Percentiles rank a stretch among this genome's conserved stretches.
These are phyloP conservation scores for Chunga burmeisteri DNA, from an alignment of 2,113 vertebrate genomes.

Conservation along the genomic window DNA sequence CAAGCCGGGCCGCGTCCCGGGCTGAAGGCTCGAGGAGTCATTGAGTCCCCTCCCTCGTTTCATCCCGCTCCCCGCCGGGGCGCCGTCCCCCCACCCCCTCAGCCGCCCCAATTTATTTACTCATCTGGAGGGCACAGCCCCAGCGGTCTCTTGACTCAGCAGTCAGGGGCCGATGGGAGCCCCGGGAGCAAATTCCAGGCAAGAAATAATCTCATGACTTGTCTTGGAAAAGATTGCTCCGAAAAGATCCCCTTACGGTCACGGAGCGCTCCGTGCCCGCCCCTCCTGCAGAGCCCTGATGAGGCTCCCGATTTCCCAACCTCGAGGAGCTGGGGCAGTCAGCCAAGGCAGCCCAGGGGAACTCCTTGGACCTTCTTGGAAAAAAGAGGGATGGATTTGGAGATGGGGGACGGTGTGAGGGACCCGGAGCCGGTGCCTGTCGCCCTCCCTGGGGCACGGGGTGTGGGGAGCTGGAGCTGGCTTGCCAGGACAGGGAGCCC, in stretches of 20 bases:
- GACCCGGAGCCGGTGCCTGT: fast-evolving
- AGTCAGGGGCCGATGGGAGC: conserved; percentile 38
- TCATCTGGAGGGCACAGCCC: conserved; percentile 69
- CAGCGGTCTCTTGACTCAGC: conserved; percentile 70
- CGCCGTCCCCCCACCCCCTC: neutral
- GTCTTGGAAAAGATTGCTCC: conserved; percentile 71
- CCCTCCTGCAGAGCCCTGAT: conserved; percentile 2
- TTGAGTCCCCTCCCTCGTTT: neutral
- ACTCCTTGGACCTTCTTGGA: neutral
- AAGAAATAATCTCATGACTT: conserved; percentile 68
- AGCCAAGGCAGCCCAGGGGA: neutral
- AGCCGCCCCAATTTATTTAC: conserved; percentile 57
- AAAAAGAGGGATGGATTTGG: neutral
- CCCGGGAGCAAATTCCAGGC: conserved; percentile 66
- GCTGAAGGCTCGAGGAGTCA: conserved; percentile 38
- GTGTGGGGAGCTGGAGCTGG: neutral
- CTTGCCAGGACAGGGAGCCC: neutral
- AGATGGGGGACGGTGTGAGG: fast-evolving
- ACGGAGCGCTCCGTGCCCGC: neutral
- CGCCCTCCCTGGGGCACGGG: fast-evolving
- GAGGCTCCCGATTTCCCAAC: conserved; percentile 48
- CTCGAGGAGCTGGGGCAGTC: neutral
- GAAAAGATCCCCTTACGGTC: conserved; percentile 51
- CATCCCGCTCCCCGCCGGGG: neutral
- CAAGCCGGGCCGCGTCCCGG: conserved; percentile 20